Base-by-base conservation (phyloP, 2,113 vertebrate species). In the Erythrolamprus reginae region DNA sequence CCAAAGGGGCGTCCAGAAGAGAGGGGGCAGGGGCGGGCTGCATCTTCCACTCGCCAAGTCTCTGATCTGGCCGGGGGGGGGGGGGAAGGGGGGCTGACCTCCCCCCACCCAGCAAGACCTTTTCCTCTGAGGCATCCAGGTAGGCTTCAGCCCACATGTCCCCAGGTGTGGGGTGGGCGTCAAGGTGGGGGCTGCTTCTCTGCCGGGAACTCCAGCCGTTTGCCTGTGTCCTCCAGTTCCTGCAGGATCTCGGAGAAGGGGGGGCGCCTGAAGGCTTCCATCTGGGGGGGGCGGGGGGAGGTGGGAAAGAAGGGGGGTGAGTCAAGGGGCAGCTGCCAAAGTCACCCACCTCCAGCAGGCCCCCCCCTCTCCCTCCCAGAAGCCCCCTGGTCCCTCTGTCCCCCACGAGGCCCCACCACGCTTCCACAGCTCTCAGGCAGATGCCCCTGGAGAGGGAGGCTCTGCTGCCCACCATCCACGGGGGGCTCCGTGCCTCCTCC, bases 201-300 rank as follows among this genome's bases (percentile, higher is more conserved):
- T 42, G 24, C 82, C 48, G 24, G 28, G 15, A 90, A 87, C 82
- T 98, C 98, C 94, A 98, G 94, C 10, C 91, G 95, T 95, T 98
- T 98, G 0, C 95, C 94, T 0, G 97, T 93, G 50, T 98, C 98
- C 33, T 97, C 97, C 94, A 98, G 21, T 89, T 98, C 96, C 23
- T 98, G 98, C 91, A 98, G 95, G 90, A 98, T 56, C 95, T 98
- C 98, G 0, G 96, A 96, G 96, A 98, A 98, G 0, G 98, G 97
- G 0, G 98, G 98, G 33, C 98, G 96, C 61, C 97, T 96, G 96
- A 98, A 98, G 0, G 97, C 97, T 90, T 98, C 98, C 90, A 98
- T 89, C 98, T 98, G 92, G 48, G 8, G 21, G 19, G 19, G n/a
- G n/a, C n/a, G 55, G 48, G 1, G 70, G 12, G 7, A 17, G 33